A percentile compares a stretch with the other conserved stretches of the same genome.
phyloP scores from a whole-genome alignment of 1,140 invertebrate genomes.

The Drosophila neocordata region DNA sequence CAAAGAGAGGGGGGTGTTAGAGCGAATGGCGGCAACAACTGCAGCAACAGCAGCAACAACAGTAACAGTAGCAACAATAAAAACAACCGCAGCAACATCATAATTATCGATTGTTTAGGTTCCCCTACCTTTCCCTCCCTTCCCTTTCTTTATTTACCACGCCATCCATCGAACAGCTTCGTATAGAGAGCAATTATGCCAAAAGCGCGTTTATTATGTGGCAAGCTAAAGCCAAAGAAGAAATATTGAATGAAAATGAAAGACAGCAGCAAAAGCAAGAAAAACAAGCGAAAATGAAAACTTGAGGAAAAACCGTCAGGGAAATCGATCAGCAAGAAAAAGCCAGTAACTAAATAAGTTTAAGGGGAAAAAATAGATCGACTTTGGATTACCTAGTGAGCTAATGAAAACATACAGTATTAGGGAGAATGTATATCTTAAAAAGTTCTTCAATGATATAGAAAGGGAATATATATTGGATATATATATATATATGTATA shows the following conservation, averaged over 20 bases:
- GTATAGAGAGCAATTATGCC: conserved; percentile 60
- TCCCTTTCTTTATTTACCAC: not conserved
- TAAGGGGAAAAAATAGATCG: conserved; percentile 23
- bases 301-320: conserved; percentile 53
- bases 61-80: conserved; percentile 3
- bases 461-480: too few species aligned
- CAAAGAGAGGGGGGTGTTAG: not conserved
- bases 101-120: conserved; percentile 65
- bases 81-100: conserved; percentile 58
- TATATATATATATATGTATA: too few species aligned
- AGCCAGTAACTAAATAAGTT: conserved; percentile 3
- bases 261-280: conserved; percentile 15
- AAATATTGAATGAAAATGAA: conserved; percentile 45
- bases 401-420: too few species aligned
- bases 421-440: too few species aligned
- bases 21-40: conserved; percentile 41
- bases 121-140: not conserved
- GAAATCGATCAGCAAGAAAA: conserved; percentile 46
- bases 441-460: too few species aligned
- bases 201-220: conserved; percentile 73
- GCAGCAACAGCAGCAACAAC: conserved; percentile 4
- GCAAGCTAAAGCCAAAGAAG: conserved; percentile 45
- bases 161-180: not conserved
- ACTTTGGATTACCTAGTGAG: not conserved
- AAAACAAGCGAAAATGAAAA: conserved; percentile 21